phyloP scores from a whole-genome alignment of 2,888 invertebrate species.

The Macropis europaea region DNA sequence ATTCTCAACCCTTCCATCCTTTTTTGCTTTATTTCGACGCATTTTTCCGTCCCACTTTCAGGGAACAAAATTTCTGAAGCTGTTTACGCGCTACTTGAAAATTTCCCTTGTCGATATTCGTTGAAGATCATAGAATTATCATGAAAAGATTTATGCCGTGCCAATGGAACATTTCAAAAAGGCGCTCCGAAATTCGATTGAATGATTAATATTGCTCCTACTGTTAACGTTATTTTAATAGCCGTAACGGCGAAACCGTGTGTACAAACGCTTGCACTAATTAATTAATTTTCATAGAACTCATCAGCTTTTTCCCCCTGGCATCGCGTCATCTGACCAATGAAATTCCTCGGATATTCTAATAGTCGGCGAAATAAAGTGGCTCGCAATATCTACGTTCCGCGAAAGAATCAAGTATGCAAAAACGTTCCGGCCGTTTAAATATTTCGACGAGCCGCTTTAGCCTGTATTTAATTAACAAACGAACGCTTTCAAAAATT shows the following conservation, averaged over 20 bases:
- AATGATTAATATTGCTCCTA: no score
- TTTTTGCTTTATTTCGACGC: conserved; percentile 27
- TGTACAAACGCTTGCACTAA: no score
- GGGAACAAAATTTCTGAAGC: conserved; percentile 20
- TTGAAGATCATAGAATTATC: no score
- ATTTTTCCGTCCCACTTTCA: conserved; percentile 11
- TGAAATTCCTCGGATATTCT: not conserved
- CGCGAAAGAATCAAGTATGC: not conserved
- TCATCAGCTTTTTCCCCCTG: no score
- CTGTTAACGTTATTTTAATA: no score
- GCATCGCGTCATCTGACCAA: not conserved
- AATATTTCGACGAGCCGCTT: not conserved
- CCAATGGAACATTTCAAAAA: no score
- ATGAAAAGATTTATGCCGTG: no score
- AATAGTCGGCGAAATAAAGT: not conserved
- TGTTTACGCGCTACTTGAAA: not conserved
- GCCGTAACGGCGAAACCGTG: no score
- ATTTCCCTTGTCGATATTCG: not conserved
- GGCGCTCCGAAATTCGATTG: no score
- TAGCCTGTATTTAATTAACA: not conserved
- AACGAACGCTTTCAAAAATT: not conserved
- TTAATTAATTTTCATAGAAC: not conserved
- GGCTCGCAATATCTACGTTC: not conserved
- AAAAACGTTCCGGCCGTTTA: not conserved
- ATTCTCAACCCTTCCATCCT: not conserved